phyloP scores from a whole-genome alignment of 2,113 vertebrate species.

The Oncorhynchus kisutch region DNA sequence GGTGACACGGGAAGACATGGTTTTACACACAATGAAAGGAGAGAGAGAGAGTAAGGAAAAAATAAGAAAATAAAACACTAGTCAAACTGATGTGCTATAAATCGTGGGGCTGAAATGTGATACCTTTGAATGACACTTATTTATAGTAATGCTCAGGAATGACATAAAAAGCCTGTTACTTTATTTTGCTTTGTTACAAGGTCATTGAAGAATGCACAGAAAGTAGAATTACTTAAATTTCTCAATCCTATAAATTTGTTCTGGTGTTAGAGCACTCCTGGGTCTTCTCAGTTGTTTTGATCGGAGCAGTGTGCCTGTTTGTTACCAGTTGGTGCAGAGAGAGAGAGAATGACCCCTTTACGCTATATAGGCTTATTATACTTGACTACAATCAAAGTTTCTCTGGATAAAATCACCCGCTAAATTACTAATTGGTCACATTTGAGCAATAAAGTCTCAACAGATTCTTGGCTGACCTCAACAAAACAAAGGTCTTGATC shows the following conservation, averaged over 20 bases:
- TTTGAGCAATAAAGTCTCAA: not conserved
- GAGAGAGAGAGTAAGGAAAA: constrained; percentile 29
- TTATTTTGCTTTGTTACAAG: not conserved
- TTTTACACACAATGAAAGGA: constrained; percentile 42
- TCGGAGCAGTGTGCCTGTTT: not conserved
- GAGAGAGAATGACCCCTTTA: not conserved
- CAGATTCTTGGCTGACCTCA: constrained; percentile 24
- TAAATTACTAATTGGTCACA: not conserved
- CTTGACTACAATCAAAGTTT: constrained; percentile 44
- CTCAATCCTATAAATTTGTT: not conserved
- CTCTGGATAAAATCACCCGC: constrained; percentile 30
- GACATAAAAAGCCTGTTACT: not conserved
- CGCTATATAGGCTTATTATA: constrained; percentile 22
- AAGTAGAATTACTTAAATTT: not conserved
- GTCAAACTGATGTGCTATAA: constrained; percentile 40
- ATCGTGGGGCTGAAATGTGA: constrained; percentile 42
- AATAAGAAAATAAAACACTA: constrained; percentile 29
- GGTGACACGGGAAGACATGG: constrained; percentile 52
- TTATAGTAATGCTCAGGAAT: not conserved
- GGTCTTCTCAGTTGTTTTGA: not conserved
- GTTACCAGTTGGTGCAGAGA: constrained; percentile 64
- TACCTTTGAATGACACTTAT: constrained; percentile 45
- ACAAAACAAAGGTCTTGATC: constrained; percentile 33
- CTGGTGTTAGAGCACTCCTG: not conserved
- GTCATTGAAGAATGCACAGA: not conserved